Base-by-base conservation (phyloP, 1,140 invertebrate species). In the Acromyrmex charruanus region DNA sequence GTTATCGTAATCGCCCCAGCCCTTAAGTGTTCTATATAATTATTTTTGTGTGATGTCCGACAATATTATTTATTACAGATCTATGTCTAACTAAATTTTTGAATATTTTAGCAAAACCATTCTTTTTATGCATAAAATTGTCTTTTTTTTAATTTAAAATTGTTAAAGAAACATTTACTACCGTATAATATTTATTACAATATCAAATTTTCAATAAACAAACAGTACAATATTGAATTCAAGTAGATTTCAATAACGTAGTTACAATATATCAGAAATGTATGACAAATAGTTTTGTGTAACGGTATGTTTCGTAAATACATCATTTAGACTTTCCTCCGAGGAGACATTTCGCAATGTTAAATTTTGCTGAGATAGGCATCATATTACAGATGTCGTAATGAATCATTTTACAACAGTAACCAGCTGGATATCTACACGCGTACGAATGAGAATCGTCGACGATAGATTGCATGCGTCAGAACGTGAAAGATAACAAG, bases 401-500 rank as follows among this genome's bases (percentile, higher is more conserved):
- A 85, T 87, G 82, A 85, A 87, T 87, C 86, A 87, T 87, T 85
- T 85, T 77, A 25, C 66, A 85, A 69, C 71, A 58, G 55, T 51
- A n/a, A 9, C 35, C 35, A 18, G 39, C 59, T 5, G 39, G 16
- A 6, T 35, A n/a, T 31, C 53, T 53, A 16, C n/a, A 28, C 35
- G 59, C 18, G 31, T 25, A 69, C 39, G 61, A 85, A 87, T 39
- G 86, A 72, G 80, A 65, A 68, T 69, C 59, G 81, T 44, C 59
- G 31, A 55, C 72, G 86, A 77, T 77, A 84, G 77, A 85, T 87
- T 77, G 74, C 72, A 31, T 69, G 66, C 51, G 80, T 84, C 80
- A 85, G 69, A 75, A 85, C 31, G 82, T 77, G 86, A 87, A 74
- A 87, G 82, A 87, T 87, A 87, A 87, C 86, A 82, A 87, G 86